Evolutionary conservation across 2,113 vertebrate species (phyloP), one percentile per base, ranked within the genome.

Genomic region (Leptodactylus fuscus): DNA sequence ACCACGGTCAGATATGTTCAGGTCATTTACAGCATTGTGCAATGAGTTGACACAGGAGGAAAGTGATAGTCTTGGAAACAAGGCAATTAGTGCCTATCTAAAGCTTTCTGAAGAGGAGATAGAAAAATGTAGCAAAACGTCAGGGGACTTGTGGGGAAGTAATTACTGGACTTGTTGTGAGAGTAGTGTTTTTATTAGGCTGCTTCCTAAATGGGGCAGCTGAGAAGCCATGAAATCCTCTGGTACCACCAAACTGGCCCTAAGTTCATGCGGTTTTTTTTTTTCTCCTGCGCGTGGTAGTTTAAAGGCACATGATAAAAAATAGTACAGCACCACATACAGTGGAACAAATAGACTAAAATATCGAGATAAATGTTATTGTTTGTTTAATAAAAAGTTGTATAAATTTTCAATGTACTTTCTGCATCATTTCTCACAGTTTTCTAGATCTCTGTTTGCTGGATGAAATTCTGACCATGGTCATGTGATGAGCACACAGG

Each of bases 71-170:
- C 73, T 73, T 75, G 24, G 29, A 75, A 27, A 49, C 24, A 32
- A 48, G 73, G 44, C 73, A 75, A 75, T 75, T 75, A 75, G 41
- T 73, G 71, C 38, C 22, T 74, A 24, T 74, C 71, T 27, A 48
- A 22, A 46, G 44, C 73, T 75, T 75, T 49, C 11, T 49, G 44
- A 27, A 44, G 22, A 44, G 70, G 38, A 44, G 73, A 27, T n/a
- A n/a, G n/a, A n/a, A n/a, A n/a, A n/a, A n/a, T n/a, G n/a, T n/a
- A n/a, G n/a, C n/a, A n/a, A n/a, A 75, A 75, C 73, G 29, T 48
- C 73, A 75, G 49, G 73, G 44, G 73, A 75, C 44, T 2, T 48
- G 73, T 29, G 44, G 73, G 65, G 73, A 75, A 75, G 44, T 75
- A 75, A 75, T 75, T 75, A 75, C 44, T n/a, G n/a, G n/a, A n/a